phyloP scores from a whole-genome alignment of 64 coral and sea anemone genomes.

The Orbicella faveolata region DNA sequence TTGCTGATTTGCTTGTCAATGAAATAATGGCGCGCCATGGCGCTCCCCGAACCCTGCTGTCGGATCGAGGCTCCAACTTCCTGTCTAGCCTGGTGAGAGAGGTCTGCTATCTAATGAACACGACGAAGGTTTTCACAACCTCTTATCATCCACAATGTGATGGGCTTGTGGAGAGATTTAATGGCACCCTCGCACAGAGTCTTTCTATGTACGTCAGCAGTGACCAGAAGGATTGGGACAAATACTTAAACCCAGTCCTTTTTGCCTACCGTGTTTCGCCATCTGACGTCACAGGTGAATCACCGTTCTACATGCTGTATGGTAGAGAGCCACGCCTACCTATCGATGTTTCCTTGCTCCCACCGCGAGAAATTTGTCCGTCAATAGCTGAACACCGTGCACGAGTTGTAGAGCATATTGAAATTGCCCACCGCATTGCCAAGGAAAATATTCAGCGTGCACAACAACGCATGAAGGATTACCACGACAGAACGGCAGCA shows the following conservation, averaged over 20 bases:
- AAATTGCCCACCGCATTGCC: slow-evolving; percentile 32
- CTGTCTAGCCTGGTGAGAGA: neutral
- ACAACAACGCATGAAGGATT: slow-evolving; percentile 46
- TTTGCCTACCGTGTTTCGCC: slow-evolving; percentile 52
- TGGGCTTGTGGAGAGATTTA: slow-evolving; percentile 9
- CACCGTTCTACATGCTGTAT: slow-evolving; percentile 49
- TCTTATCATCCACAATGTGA: neutral
- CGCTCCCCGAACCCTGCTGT: slow-evolving; percentile 2
- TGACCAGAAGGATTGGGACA: slow-evolving; percentile 59
- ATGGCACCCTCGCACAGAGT: neutral
- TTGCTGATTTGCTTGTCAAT: neutral
- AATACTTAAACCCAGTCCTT: slow-evolving; percentile 26
- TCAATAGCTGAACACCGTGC: slow-evolving; percentile 59
- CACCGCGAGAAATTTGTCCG: slow-evolving; percentile 31
- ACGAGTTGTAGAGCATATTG: slow-evolving; percentile 21
- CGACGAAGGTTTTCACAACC: slow-evolving; percentile 1
- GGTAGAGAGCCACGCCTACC: slow-evolving; percentile 13
- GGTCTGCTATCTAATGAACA: neutral
- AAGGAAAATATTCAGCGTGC: slow-evolving; percentile 40
- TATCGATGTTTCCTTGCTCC: slow-evolving; percentile 11
- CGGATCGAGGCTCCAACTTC: slow-evolving; percentile 22
- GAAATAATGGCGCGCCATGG: slow-evolving; percentile 22
- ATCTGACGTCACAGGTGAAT: slow-evolving; percentile 27
- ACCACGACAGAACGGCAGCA: slow-evolving; percentile 25
- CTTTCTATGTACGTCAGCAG: slow-evolving; percentile 38